These are phyloP conservation scores for Anser brachyrhynchus DNA, from an alignment of 2,113 vertebrate species.

Conservation along the genomic window DNA sequence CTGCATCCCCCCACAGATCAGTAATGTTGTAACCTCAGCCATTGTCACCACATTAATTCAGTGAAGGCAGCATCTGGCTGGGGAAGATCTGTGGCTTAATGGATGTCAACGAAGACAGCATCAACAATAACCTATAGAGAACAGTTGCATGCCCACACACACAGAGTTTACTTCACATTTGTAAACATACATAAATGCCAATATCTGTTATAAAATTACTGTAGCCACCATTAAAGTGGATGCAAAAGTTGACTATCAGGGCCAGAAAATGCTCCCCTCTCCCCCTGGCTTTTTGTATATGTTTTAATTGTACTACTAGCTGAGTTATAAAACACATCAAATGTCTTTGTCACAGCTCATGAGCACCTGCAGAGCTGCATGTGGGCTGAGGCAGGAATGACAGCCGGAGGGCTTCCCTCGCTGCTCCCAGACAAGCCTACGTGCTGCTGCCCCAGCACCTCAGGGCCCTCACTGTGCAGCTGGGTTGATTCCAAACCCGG, in stretches of 20 bases:
- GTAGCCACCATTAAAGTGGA: no score
- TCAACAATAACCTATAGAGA: not conserved
- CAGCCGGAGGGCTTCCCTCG: not conserved
- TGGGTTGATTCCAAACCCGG: not conserved
- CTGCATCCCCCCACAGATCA: rapidly evolving
- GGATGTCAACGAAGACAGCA: not conserved
- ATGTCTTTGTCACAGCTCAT: not conserved
- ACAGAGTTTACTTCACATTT: no score
- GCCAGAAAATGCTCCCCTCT: not conserved
- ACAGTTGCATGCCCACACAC: not conserved
- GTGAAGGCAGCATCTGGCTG: not conserved
- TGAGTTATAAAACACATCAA: not conserved
- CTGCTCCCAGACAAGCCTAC: not conserved
- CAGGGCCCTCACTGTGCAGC: not conserved
- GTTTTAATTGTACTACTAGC: not conserved
- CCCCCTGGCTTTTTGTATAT: not conserved
- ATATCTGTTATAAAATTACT: not conserved
- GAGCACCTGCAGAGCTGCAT: not conserved
- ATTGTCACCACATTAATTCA: not conserved
- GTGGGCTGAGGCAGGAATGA: not conserved
- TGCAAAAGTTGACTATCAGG: not conserved
- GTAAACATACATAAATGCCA: not conserved
- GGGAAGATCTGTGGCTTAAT: not conserved
- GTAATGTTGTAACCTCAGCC: no score
- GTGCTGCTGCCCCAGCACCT: not conserved